A percentile compares a stretch with the other conserved stretches of the same genome.
These are phyloP conservation scores for Heliconius ismenius DNA, from an alignment of 2,888 invertebrate species.

Conservation along the genomic window DNA sequence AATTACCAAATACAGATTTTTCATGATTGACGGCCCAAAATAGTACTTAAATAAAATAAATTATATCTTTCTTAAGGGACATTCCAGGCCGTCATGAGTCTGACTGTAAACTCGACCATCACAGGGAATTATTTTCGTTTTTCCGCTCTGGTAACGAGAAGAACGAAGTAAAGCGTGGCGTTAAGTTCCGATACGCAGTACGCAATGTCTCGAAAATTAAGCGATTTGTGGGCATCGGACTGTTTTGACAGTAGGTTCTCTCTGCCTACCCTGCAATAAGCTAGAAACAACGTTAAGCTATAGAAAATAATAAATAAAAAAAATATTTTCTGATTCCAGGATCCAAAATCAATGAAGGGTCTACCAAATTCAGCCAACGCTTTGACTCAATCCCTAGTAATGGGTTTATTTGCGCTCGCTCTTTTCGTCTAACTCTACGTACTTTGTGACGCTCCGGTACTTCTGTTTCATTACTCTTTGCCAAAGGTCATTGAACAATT, in stretches of 20 bases:
- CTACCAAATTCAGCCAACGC: constrained; percentile 21
- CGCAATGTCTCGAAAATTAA: too few relatives aligned
- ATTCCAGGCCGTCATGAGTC: not conserved
- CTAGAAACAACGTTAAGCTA: not conserved
- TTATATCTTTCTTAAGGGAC: not conserved
- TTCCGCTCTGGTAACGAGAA: too few relatives aligned
- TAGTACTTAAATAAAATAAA: not conserved
- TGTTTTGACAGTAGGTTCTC: not conserved
- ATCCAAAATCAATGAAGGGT: constrained; percentile 9
- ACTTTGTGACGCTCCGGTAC: constrained; percentile 34
- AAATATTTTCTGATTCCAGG: constrained; percentile 21
- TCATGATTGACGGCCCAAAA: not conserved
- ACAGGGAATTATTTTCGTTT: not conserved
- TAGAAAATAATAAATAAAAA: not conserved
- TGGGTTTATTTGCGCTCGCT: constrained; percentile 26
- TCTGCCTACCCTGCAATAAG: not conserved
- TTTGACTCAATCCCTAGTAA: constrained; percentile 24
- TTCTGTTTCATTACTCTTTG: constrained; percentile 25
- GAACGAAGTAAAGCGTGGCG: not conserved
- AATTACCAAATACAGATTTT: not conserved
- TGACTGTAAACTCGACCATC: not conserved
- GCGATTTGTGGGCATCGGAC: not conserved
- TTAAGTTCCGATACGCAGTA: not conserved
- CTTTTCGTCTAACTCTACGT: constrained; percentile 30
- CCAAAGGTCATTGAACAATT: constrained; percentile 32